These are phyloP conservation scores for Coboldia fuscipes DNA, from an alignment of 1,140 invertebrate genomes.

Conservation along the genomic window DNA sequence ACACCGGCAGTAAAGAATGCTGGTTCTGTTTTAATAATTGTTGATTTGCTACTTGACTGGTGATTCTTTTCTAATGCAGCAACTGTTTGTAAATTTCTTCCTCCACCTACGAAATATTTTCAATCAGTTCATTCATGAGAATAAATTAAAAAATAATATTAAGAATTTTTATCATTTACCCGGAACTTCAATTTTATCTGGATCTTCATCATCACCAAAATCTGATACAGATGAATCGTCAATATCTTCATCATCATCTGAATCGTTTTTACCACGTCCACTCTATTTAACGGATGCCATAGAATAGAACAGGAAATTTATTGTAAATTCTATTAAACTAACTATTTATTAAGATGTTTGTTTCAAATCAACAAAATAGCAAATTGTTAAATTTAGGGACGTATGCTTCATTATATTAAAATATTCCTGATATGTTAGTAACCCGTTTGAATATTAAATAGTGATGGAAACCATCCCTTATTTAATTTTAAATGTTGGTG, in stretches of 20 bases:
- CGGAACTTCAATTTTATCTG: conserved; percentile 74
- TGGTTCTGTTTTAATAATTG: neutral
- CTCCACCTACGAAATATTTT: conserved; percentile 39
- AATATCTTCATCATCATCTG: conserved; percentile 28
- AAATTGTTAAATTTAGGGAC: too few species aligned
- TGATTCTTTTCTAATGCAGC: conserved; percentile 31
- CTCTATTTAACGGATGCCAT: neutral
- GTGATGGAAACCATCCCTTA: too few species aligned
- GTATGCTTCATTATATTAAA: neutral
- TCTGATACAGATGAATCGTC: conserved; percentile 53
- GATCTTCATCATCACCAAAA: conserved; percentile 73
- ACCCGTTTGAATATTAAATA: too few species aligned
- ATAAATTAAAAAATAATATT: conserved; percentile 1
- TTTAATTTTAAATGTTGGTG: too few species aligned
- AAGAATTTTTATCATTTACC: conserved; percentile 26
- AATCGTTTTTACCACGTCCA: neutral
- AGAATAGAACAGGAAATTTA: neutral
- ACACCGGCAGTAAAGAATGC: neutral
- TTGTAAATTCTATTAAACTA: neutral
- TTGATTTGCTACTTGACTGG: conserved; percentile 2
- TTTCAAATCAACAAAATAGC: neutral
- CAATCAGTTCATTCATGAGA: conserved; percentile 4
- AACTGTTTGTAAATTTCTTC: conserved; percentile 54
- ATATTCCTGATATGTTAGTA: neutral
- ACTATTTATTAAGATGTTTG: too few species aligned